Evolutionary conservation across 2,888 invertebrate species (phyloP).

Genomic region (Hylaea fasciaria): DNA sequence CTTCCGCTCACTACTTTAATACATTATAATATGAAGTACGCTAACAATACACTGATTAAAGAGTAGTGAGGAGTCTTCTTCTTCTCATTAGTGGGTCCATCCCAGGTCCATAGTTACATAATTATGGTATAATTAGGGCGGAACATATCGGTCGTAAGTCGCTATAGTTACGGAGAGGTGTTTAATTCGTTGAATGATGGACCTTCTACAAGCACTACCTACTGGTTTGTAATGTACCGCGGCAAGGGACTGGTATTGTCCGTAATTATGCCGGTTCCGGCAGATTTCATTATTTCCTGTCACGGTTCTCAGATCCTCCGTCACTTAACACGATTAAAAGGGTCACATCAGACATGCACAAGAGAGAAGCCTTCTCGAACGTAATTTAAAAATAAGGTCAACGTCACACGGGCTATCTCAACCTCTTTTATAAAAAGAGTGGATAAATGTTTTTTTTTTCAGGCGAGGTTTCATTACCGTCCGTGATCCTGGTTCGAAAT

Average conservation of each 20-base stretch:
- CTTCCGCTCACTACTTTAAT: conserved; percentile 31
- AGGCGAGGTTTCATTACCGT: conserved; percentile 61
- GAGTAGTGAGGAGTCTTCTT: conserved; percentile 17
- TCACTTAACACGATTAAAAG: conserved; percentile 73
- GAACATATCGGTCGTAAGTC: no score
- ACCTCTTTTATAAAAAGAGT: conserved; percentile 41
- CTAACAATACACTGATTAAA: conserved; percentile 16
- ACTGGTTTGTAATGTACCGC: conserved; percentile 7
- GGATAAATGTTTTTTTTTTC: conserved; percentile 57
- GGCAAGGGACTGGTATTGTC: conserved; percentile 58
- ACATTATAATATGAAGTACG: conserved; percentile 18
- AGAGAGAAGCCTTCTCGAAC: conserved; percentile 53
- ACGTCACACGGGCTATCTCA: conserved; percentile 49
- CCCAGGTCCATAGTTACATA: no score
- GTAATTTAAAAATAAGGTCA: conserved; percentile 60
- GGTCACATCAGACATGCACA: conserved; percentile 62
- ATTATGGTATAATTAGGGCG: no score
- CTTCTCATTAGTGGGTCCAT: no score
- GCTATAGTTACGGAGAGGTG: no score
- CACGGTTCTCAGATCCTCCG: conserved; percentile 63
- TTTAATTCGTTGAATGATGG: no score
- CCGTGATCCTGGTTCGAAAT: conserved; percentile 64
- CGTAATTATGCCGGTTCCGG: conserved; percentile 67
- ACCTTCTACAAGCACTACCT: not conserved
- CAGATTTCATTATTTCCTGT: conserved; percentile 72